These are phyloP conservation scores for Oscheius sp. DNA, from an alignment of 2,888 invertebrate genomes.

Conservation along the genomic window DNA sequence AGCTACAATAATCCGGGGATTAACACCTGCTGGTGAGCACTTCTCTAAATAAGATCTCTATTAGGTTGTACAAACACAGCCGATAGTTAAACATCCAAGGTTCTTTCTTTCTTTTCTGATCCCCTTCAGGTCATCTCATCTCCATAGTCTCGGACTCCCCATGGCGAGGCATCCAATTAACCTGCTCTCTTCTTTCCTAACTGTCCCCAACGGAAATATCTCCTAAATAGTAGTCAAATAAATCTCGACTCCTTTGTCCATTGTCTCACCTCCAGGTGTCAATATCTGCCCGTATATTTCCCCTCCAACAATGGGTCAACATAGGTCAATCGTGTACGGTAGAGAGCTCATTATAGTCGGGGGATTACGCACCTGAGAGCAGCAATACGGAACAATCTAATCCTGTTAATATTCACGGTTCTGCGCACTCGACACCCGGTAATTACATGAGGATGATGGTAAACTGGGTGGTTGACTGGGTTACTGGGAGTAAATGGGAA, in stretches of 20 bases:
- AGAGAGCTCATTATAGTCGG: conserved; percentile 28
- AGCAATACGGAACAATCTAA: conserved; percentile 27
- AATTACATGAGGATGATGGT: conserved; percentile 7
- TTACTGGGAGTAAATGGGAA: too few relatives aligned
- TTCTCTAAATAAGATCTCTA: conserved; percentile 25
- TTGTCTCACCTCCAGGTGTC: conserved; percentile 21
- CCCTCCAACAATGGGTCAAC: conserved; percentile 21
- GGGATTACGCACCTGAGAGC: conserved; percentile 20
- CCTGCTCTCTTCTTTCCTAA: background rate
- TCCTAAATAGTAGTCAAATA: background rate
- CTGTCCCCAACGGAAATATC: background rate
- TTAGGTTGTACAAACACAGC: conserved; percentile 10
- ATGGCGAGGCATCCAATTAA: background rate
- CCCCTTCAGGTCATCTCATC: background rate
- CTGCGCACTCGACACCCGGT: conserved; percentile 22
- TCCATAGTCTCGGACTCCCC: background rate
- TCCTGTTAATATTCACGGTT: conserved; percentile 37
- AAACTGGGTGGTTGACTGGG: too few relatives aligned
- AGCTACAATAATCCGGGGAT: conserved; percentile 26
- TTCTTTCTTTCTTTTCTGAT: background rate
- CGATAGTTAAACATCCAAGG: background rate
- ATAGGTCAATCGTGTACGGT: conserved; percentile 21
- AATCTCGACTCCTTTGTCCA: conserved; percentile 15
- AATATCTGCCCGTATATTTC: conserved; percentile 13
- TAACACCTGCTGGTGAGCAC: conserved; percentile 17